These are phyloP conservation scores for Platycercus adscitus DNA, from an alignment of 2,113 vertebrate species.

Conservation along the genomic window DNA sequence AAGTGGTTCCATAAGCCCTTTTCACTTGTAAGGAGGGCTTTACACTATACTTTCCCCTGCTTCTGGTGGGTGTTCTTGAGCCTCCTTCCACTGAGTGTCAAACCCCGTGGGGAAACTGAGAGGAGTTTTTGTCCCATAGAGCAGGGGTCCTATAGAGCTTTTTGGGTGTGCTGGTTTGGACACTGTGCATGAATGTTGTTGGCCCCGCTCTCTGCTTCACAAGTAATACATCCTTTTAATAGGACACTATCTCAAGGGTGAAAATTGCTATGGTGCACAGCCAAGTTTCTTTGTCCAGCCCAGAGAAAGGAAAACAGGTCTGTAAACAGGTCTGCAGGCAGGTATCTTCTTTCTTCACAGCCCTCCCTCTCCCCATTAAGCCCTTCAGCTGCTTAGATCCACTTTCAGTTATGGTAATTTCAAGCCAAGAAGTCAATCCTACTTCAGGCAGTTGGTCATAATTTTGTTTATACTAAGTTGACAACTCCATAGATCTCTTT, in stretches of 20 bases:
- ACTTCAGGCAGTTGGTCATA: neutral
- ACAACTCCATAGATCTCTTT: too few species aligned
- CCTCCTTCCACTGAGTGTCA: neutral
- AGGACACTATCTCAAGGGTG: neutral
- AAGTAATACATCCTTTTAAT: rapidly evolving
- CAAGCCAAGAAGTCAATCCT: neutral
- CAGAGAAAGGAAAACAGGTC: neutral
- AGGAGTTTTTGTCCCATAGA: rapidly evolving
- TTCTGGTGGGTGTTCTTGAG: neutral
- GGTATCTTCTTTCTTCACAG: neutral
- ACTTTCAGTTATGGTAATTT: neutral
- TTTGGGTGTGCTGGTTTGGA: neutral
- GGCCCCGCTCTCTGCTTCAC: neutral
- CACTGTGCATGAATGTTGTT: neutral
- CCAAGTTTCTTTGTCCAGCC: neutral
- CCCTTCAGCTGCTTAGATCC: neutral
- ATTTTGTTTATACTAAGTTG: neutral
- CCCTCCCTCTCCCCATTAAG: rapidly evolving
- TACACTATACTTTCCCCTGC: neutral
- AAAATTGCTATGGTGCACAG: neutral
- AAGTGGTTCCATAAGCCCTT: neutral
- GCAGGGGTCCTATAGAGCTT: neutral
- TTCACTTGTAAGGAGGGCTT: too few species aligned
- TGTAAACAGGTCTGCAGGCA: neutral
- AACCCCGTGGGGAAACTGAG: neutral